phyloP scores from a whole-genome alignment of 1,140 invertebrate genomes.

The Meloidogyne exigua region DNA sequence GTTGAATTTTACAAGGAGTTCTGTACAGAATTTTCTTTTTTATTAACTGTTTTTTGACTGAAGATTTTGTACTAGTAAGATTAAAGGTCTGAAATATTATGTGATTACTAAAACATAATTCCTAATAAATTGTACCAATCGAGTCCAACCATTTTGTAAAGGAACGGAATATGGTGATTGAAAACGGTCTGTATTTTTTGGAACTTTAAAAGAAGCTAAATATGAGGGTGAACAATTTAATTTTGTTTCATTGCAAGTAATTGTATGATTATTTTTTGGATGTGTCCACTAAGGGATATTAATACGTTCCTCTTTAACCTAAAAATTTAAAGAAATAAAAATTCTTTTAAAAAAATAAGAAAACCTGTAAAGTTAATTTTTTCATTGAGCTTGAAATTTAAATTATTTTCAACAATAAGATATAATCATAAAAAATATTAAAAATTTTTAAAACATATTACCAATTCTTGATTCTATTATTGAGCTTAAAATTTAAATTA shows the following conservation, averaged over 20 bases:
- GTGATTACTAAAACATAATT: not conserved
- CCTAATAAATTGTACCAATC: slow-evolving; percentile 21
- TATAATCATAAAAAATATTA: too few relatives aligned
- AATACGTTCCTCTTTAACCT: not conserved
- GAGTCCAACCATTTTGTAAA: slow-evolving; percentile 22
- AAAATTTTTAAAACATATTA: too few relatives aligned
- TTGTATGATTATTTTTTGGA: not conserved
- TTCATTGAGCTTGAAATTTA: too few relatives aligned
- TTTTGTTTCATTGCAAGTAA: not conserved
- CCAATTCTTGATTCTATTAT: too few relatives aligned
- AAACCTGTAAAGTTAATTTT: not conserved
- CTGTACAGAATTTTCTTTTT: slow-evolving; percentile 28
- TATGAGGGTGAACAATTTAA: slow-evolving; percentile 19
- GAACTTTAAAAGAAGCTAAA: not conserved
- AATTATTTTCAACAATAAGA: too few relatives aligned
- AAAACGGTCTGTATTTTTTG: not conserved
- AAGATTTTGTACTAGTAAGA: slow-evolving; percentile 1
- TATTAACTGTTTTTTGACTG: not conserved
- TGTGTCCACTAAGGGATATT: not conserved
- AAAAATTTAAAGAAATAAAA: not conserved
- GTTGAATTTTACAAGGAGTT: slow-evolving; percentile 32
- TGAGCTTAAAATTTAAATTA: too few relatives aligned
- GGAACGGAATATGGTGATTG: slow-evolving; percentile 30
- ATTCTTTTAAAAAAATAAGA: too few relatives aligned
- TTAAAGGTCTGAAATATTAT: not conserved